These are phyloP conservation scores for Dicyrtoma fusca DNA, from an alignment of 2,888 invertebrate species.

Conservation along the genomic window DNA sequence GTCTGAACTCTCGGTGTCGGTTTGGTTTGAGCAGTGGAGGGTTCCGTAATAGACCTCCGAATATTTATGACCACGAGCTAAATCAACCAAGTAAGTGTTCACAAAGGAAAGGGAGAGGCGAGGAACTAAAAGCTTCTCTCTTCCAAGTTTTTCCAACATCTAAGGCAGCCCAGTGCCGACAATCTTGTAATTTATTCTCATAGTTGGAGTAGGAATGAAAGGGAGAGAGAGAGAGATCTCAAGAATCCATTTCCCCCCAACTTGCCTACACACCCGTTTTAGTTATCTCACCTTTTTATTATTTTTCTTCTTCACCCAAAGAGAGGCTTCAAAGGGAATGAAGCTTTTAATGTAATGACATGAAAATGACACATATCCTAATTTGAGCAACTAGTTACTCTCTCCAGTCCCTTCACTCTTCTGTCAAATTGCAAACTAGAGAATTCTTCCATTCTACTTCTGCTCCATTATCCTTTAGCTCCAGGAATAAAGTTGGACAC, in stretches of 20 bases:
- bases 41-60: neutral
- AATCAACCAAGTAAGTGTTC: neutral
- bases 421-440: too few species aligned
- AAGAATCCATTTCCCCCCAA: constrained; percentile 9
- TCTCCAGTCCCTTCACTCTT: neutral
- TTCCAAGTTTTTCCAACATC: neutral
- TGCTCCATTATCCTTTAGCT: too few species aligned
- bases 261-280: neutral
- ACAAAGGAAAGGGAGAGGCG: neutral
- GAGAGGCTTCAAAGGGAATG: constrained; percentile 27
- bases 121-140: constrained; percentile 9
- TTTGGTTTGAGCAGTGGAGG: too few species aligned
- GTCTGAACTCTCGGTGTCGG: too few species aligned
- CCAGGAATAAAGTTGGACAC: too few species aligned
- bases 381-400: neutral
- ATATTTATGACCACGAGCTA: constrained; percentile 21
- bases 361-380: constrained; percentile 27
- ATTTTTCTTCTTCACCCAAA: neutral
- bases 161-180: neutral
- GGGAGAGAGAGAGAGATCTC: constrained; percentile 7
- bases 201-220: constrained; percentile 7
- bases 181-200: constrained; percentile 19
- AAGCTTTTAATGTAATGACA: constrained; percentile 37
- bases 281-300: constrained; percentile 24
- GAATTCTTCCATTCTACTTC: too few species aligned